These are phyloP conservation scores for Abramis brama DNA, from an alignment of 2,113 vertebrate species.

Conservation along the genomic window DNA sequence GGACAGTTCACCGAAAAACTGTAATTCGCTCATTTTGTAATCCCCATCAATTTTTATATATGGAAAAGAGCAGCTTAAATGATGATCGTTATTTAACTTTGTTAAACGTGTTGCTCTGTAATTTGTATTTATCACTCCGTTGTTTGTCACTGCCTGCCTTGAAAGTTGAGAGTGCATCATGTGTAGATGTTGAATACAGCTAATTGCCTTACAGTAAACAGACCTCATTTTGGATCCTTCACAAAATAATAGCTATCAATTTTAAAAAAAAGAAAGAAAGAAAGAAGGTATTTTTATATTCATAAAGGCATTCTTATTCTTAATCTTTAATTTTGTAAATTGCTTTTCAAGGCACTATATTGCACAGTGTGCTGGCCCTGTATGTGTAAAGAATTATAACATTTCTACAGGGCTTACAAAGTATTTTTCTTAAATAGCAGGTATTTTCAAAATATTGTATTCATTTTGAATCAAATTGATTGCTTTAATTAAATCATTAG, in stretches of 20 bases:
- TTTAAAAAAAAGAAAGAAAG: too few species aligned
- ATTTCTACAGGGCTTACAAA: slow-evolving; percentile 20
- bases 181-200: background rate
- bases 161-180: background rate
- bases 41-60: background rate
- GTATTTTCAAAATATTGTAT: slow-evolving; percentile 3
- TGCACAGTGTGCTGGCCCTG: slow-evolving; percentile 64
- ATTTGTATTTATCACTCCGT: background rate
- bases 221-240: slow-evolving; percentile 1
- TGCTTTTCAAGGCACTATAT: slow-evolving; percentile 59
- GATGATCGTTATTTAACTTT: background rate
- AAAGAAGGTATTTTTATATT: slow-evolving; percentile 13
- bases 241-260: background rate
- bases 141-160: background rate
- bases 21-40: background rate
- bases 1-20: background rate
- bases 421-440: slow-evolving; percentile 4
- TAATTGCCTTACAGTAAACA: slow-evolving; percentile 20
- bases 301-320: background rate
- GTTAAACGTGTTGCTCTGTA: background rate
- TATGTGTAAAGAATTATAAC: slow-evolving; percentile 22
- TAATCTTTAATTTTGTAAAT: slow-evolving; percentile 23
- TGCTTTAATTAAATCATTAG: background rate
- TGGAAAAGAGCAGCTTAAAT: background rate
- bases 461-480: background rate